Percentiles rank a stretch among this genome's conserved stretches.
phyloP scores from a whole-genome alignment of 2,797 vertebrate species.

The Pseudochaenichthys georgianus region DNA sequence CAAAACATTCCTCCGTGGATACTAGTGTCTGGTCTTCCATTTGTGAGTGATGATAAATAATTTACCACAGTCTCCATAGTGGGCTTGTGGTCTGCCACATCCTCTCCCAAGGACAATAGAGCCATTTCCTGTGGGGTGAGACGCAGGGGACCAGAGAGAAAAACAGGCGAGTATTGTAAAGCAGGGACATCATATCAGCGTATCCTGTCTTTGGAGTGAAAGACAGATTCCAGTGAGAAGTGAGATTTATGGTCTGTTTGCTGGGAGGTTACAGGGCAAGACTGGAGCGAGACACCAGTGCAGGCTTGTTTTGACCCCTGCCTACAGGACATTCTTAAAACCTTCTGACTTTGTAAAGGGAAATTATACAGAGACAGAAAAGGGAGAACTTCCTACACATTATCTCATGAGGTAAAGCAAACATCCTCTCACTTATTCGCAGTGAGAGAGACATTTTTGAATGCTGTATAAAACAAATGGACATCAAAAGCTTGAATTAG shows the following conservation, averaged over 20 bases:
- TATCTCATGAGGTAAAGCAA: not conserved
- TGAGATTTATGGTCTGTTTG: conserved; percentile 54
- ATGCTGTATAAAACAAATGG: conserved; percentile 13
- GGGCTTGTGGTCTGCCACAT: conserved; percentile 70
- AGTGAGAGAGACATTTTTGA: not conserved
- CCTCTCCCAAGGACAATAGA: conserved; percentile 81
- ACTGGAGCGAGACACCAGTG: conserved; percentile 21
- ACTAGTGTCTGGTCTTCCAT: conserved; percentile 50
- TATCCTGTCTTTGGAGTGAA: conserved; percentile 49
- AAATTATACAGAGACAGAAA: not conserved
- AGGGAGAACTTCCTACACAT: not conserved
- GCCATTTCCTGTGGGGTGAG: conserved; percentile 74
- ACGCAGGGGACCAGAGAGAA: conserved; percentile 29
- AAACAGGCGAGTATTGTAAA: conserved; percentile 72
- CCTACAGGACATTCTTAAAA: conserved; percentile 11
- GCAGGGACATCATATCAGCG: conserved; percentile 64
- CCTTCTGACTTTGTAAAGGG: conserved; percentile 3
- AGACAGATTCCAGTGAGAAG: conserved; percentile 31
- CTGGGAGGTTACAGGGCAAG: conserved; percentile 24
- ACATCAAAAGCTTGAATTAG: conserved; percentile 25
- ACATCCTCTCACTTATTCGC: not conserved
- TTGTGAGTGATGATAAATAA: conserved; percentile 76
- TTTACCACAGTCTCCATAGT: conserved; percentile 70
- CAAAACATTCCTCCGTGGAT: conserved; percentile 33
- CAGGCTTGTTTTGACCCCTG: conserved; percentile 28